Conservation (phyloP, 2,113 vertebrate species). For the Typhlomys cinereus region DNA sequence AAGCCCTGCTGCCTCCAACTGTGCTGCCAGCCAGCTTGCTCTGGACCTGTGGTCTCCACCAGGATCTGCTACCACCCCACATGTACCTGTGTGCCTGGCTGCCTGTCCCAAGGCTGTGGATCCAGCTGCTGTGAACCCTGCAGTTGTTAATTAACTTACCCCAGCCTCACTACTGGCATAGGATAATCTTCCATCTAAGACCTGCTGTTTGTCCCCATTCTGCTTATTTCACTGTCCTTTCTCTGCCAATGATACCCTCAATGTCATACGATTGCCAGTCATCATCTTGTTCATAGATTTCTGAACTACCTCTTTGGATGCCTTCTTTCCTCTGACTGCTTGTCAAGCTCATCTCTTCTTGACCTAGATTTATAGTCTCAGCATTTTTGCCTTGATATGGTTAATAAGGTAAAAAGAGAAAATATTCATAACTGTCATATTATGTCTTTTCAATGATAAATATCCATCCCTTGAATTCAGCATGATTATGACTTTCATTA, state of each 20-base stretch:
- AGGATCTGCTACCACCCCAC: slow-evolving; percentile 25
- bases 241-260: background rate
- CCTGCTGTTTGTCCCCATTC: background rate
- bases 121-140: background rate
- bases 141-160: background rate
- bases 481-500: background rate
- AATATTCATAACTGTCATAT: background rate
- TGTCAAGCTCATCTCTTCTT: background rate
- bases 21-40: slow-evolving; percentile 8
- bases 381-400: background rate
- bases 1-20: background rate
- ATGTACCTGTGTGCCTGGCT: background rate
- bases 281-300: background rate
- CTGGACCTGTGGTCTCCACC: background rate
- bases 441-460: background rate
- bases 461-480: background rate
- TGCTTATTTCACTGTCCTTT: no score
- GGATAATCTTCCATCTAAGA: background rate
- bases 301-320: no score
- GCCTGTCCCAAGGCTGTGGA: background rate
- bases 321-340: background rate
- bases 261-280: no score
- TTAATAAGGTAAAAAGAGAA: background rate
- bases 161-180: background rate
- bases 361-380: background rate